A percentile compares a stretch with the other conserved stretches of the same genome.
Conservation (phyloP, 2,797 vertebrate genomes). For the Acrossocheilus wenchowensis region DNA sequence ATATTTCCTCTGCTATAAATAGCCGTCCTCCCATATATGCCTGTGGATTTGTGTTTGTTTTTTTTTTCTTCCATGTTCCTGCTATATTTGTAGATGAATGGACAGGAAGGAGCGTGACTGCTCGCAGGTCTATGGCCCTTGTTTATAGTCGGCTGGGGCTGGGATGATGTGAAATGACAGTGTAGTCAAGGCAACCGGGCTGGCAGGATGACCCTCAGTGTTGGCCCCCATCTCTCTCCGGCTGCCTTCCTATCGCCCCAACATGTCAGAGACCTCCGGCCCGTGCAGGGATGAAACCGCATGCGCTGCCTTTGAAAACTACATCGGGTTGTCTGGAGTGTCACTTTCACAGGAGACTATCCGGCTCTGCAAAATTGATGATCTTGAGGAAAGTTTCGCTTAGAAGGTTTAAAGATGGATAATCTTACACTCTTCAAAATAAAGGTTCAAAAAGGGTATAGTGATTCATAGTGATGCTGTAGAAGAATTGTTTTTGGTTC, state of each 20-base stretch:
- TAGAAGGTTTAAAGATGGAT: conserved; percentile 5
- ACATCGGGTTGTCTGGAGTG: conserved; percentile 6
- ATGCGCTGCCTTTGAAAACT: conserved; percentile 17
- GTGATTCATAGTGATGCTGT: neutral
- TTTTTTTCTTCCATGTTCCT: conserved; percentile 55
- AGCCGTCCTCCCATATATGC: conserved; percentile 67
- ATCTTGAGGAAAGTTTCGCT: conserved; percentile 8
- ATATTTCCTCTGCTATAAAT: conserved; percentile 81
- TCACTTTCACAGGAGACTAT: conserved; percentile 30
- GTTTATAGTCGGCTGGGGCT: conserved; percentile 43
- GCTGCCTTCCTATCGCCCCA: neutral
- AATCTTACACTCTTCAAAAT: neutral
- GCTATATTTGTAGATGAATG: conserved; percentile 66
- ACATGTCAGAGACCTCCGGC: conserved; percentile 11
- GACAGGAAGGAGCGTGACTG: conserved; percentile 55
- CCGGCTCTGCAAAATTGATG: conserved; percentile 34
- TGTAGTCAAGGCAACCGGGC: conserved; percentile 22
- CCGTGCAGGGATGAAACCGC: neutral
- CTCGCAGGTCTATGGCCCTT: conserved; percentile 55
- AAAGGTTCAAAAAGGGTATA: neutral
- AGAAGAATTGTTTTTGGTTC: neutral
- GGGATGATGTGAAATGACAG: conserved; percentile 55
- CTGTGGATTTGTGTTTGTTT: conserved; percentile 68
- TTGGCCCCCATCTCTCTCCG: neutral
- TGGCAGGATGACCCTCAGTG: conserved; percentile 47